Percentiles rank a stretch among this genome's conserved stretches.
Conservation (phyloP, 2,797 vertebrate species). For the Phrynocephalus vlangalii region DNA sequence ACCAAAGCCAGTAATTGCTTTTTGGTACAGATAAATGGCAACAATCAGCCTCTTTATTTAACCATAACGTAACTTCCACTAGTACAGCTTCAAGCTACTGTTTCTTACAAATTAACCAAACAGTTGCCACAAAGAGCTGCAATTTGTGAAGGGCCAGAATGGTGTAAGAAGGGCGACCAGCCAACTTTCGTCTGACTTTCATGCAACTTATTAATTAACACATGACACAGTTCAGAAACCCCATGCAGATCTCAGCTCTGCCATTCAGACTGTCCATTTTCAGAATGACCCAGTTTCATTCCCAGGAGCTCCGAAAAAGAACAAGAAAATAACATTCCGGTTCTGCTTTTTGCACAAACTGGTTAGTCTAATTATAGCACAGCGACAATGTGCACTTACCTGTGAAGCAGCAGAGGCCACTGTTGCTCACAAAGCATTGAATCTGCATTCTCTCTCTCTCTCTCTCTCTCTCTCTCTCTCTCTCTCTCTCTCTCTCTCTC, state of each 20-base stretch:
- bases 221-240: not conserved
- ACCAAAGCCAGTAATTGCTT: not conserved
- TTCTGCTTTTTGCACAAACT: slow-evolving; percentile 61
- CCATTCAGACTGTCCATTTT: slow-evolving; percentile 27
- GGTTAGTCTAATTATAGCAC: slow-evolving; percentile 68
- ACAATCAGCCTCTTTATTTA: not conserved
- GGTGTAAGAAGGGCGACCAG: slow-evolving; percentile 44
- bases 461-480: not conserved
- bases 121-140: not conserved
- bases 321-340: not conserved
- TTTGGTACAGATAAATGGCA: not conserved
- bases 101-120: not conserved
- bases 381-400: slow-evolving; percentile 49
- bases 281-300: slow-evolving; percentile 68
- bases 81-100: not conserved
- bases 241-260: not conserved
- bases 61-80: not conserved
- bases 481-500: too few relatives aligned
- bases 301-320: not conserved
- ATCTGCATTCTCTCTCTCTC: slow-evolving; percentile 33
- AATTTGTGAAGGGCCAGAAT: not conserved
- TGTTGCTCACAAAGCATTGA: slow-evolving; percentile 35
- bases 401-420: slow-evolving; percentile 50
- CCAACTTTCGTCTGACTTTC: slow-evolving; percentile 34
- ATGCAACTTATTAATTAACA: slow-evolving; percentile 1